Evolutionary conservation across 1,140 invertebrate species (phyloP), one percentile per base, ranked within the genome.

Genomic region (Argopecten irradians): DNA sequence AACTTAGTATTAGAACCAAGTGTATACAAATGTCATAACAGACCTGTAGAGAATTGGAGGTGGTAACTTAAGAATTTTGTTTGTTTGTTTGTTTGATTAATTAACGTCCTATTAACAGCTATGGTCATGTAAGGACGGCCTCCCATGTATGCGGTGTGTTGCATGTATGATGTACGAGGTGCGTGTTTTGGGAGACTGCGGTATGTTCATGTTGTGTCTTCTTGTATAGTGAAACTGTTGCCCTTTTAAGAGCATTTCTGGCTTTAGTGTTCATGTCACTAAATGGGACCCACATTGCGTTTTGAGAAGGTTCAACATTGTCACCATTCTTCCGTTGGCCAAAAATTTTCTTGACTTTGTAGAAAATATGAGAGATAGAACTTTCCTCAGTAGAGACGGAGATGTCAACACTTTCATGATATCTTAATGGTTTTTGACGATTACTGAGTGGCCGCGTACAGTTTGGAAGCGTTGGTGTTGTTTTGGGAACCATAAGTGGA

Each of bases 271-370:
- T 46, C 43, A 46, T 19, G 19, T 46, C 43, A 46, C 9, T 46
- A 19, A 19, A 46, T 16, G 43, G 82, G 32, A 88, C 83, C 83
- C 83, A 85, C 14, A 85, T 36, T 84, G 87, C 43, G 32, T 88
- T 88, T 84, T 88, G 83, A 13, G 87, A 36, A 71, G 87, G 87
- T 86, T 46, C 43, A 46, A 46, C 43, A 46, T 9, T 19, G 43
- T 9, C 9, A 16, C 43, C 5, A 19, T 46, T 9, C 19, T 46
- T 9, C 3, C 43, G 43, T 46, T 46, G 43, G 13, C 43, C 13
- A 1, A 46, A 19, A 46, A 46, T 46, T 14, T 46, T 46, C 43
- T 46, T 46, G 43, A 16, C 43, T 46, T 46, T 46, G 19, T 46
- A 46, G 19, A 19, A 46, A 9, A 46, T 19, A 46, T 46, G 1